Base-by-base conservation (phyloP, 2,113 vertebrate genomes). In the Gallinago paraguaiae region DNA sequence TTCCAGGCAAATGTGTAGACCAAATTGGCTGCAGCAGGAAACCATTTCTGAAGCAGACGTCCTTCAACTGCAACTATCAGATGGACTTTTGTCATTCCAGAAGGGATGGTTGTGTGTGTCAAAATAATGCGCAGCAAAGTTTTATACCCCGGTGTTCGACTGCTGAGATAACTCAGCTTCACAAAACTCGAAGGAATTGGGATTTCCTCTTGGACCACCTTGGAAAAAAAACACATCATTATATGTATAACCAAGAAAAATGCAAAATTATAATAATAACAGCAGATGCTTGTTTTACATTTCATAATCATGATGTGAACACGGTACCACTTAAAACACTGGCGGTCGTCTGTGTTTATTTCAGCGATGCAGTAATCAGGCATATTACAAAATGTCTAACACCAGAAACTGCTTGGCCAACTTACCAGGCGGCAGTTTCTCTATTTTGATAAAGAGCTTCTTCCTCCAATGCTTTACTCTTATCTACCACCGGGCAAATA, bases 191-290 rank as follows among this genome's bases (percentile, higher is more conserved):
- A 99, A 33, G 99, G 99, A 94, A 99, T 98, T 33, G 98, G 88
- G 41, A 99, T 98, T 95, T 99, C 99, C 78, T 99, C 99, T 86
- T 99, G 99, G 51, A 99, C 99, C 45, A 99, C 99, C 99, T 99
- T 93, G 82, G 89, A 85, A 77, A 93, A 93, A 59, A 93, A 39
- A 1, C 13, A 90, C 12, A 78, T 35, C 7, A 4, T 80, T 76
- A 9, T 19, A 87, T n/a, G 43, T 19, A 35, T 0, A 41, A 33
- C 20, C 43, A 76, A 64, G 67, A 64, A 82, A 82, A 93, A 57
- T 4, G 25, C 13, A 83, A 41, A 83, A 48, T 33, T 54, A 0
- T 67, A 15, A 23, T 2, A 28, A 19, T 17, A 85, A 74, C 4
- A 31, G 25, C 20, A 54, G 14, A 10, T 14, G 46, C 33, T 56